A percentile compares a stretch with the other conserved stretches of the same genome.
Evolutionary conservation across 2,113 vertebrate species (phyloP).

Genomic region (Cryptomyrus ogoouensis): DNA sequence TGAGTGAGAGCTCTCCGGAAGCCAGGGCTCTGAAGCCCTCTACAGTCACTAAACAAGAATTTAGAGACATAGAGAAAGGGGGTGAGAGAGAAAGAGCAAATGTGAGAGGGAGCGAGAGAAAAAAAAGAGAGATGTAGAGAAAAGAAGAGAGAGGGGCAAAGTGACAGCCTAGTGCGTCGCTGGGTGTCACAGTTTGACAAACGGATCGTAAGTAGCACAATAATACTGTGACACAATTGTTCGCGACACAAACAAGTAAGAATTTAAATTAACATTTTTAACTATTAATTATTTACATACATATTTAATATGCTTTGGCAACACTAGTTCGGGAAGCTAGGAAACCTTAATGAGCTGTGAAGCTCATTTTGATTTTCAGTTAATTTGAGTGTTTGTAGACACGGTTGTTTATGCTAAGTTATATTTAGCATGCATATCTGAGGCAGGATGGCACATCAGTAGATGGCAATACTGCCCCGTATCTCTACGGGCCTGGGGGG

Average conservation of each 20-base stretch:
- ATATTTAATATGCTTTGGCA: neutral
- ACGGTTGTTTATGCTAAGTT: neutral
- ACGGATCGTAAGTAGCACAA: neutral
- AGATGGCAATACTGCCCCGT: neutral
- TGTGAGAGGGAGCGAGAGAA: neutral
- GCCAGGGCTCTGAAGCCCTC: neutral
- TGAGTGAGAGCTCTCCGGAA: neutral
- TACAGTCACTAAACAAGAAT: neutral
- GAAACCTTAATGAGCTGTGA: neutral
- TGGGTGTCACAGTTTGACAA: neutral
- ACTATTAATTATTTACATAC: neutral
- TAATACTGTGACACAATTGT: neutral
- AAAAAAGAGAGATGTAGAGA: neutral
- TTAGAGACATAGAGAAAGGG: neutral
- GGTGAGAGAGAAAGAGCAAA: neutral
- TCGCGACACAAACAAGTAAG: neutral
- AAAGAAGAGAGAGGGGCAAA: neutral
- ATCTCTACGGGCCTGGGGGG: neutral
- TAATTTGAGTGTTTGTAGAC: neutral
- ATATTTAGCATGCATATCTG: neutral
- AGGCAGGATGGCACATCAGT: neutral
- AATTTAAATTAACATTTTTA: constrained; percentile 9
- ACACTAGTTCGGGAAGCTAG: neutral
- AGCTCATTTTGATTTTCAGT: neutral
- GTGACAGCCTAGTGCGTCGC: neutral